phyloP scores from a whole-genome alignment of 2,888 invertebrate species.

The Teleogryllus oceanicus region DNA sequence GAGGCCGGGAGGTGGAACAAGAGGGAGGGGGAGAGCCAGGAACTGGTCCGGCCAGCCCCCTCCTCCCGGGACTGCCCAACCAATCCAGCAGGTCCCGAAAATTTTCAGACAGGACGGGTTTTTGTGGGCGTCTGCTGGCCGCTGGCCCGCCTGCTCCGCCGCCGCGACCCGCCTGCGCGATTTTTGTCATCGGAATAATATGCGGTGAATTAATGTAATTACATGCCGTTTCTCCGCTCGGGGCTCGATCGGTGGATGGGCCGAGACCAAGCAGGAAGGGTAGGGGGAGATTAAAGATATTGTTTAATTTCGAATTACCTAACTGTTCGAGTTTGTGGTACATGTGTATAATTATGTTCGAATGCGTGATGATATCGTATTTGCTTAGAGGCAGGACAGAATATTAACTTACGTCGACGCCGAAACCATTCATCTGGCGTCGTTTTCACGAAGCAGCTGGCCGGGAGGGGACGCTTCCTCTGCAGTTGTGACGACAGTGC shows the following conservation, averaged over 20 bases:
- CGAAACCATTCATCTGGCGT: background rate
- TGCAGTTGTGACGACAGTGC: background rate
- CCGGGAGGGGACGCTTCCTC: background rate
- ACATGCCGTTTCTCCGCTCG: background rate
- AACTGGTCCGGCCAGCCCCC: background rate
- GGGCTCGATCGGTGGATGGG: background rate
- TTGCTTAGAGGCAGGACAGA: slow-evolving; percentile 1
- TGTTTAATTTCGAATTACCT: background rate
- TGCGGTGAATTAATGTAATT: background rate
- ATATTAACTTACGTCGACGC: background rate
- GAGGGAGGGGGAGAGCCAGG: background rate
- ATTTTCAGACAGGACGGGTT: background rate
- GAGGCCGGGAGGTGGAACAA: too few species aligned
- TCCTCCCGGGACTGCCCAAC: background rate
- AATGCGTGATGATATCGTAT: slow-evolving; percentile 7
- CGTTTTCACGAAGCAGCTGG: background rate
- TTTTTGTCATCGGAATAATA: slow-evolving; percentile 18
- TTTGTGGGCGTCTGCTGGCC: slow-evolving; percentile 4
- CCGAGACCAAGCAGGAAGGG: background rate
- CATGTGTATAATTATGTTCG: slow-evolving; percentile 8
- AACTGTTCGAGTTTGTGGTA: background rate
- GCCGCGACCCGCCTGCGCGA: background rate
- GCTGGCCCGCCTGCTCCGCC: background rate
- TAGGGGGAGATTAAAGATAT: background rate
- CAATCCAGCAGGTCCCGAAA: background rate